Conservation (phyloP, 2,888 invertebrate genomes). For the Dryocosmus kuriphilus region DNA sequence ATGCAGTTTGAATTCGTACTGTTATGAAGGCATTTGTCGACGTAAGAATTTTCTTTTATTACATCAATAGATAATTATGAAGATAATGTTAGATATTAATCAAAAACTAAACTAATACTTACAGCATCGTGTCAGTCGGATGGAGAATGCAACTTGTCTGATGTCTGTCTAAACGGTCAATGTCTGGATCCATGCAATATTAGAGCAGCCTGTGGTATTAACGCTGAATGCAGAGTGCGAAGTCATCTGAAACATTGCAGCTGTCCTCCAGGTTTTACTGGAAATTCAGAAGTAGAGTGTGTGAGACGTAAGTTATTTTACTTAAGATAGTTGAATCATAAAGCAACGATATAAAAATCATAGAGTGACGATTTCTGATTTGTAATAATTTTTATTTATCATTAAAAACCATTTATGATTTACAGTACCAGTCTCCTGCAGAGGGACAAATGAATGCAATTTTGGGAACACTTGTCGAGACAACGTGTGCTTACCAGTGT, state of each 20-base stretch:
- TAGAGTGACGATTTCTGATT: not conserved
- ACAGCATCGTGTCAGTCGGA: conserved; percentile 88
- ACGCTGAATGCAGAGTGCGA: conserved; percentile 86
- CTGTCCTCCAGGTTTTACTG: conserved; percentile 92
- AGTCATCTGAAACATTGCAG: conserved; percentile 89
- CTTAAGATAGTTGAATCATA: not conserved
- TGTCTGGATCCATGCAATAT: conserved; percentile 88
- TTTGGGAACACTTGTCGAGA: conserved; percentile 87
- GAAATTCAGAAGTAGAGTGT: conserved; percentile 90
- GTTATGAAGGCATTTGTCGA: conserved; percentile 89
- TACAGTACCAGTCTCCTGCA: conserved; percentile 88
- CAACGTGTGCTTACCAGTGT: conserved; percentile 89
- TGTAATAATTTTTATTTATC: not conserved
- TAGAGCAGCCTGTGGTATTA: conserved; percentile 89
- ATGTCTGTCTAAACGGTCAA: conserved; percentile 90
- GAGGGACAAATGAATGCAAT: conserved; percentile 84
- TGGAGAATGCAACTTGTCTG: conserved; percentile 88
- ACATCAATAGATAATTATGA: conserved; percentile 10
- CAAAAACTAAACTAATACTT: conserved; percentile 17
- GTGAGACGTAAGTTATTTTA: conserved; percentile 84
- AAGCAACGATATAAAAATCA: no score
- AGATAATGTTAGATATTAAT: not conserved
- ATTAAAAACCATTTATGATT: not conserved
- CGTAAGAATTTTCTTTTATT: conserved; percentile 80
- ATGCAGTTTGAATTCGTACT: conserved; percentile 89